phyloP scores from a whole-genome alignment of 2,888 invertebrate species.

The Synergus gifuensis region DNA sequence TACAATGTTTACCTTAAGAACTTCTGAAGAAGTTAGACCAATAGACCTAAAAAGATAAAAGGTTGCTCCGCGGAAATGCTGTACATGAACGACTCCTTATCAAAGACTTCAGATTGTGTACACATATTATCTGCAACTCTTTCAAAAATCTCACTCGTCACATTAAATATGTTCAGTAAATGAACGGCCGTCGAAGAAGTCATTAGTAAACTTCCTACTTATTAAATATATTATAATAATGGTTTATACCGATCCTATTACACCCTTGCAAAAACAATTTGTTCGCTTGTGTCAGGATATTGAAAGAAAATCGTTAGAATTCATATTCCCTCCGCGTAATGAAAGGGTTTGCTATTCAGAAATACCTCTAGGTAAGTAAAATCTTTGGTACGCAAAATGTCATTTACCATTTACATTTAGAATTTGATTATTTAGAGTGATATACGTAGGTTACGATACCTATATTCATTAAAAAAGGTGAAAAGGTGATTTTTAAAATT shows the following conservation, averaged over 20 bases:
- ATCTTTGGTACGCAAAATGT: not conserved
- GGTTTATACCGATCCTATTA: constrained; percentile 6
- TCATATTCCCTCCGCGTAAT: not conserved
- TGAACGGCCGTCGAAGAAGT: constrained; percentile 50
- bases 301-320: constrained; percentile 7
- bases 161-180: constrained; percentile 56
- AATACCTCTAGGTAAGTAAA: not conserved
- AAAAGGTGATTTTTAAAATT: too few relatives aligned
- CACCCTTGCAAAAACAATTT: constrained; percentile 5
- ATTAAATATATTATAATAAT: not conserved
- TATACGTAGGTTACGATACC: too few relatives aligned
- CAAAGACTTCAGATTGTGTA: constrained; percentile 50
- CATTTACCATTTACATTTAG: too few relatives aligned
- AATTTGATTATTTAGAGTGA: too few relatives aligned
- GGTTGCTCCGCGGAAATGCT: constrained; percentile 49
- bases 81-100: constrained; percentile 49
- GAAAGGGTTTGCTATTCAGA: not conserved
- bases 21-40: constrained; percentile 39
- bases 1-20: not conserved
- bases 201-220: not conserved
- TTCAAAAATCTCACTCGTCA: constrained; percentile 51
- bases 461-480: too few relatives aligned
- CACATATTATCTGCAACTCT: constrained; percentile 56
- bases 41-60: constrained; percentile 68
- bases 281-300: not conserved